Evolutionary conservation across 2,797 vertebrate genomes (phyloP), one percentile per base, ranked within the genome.

Genomic region (Onychomys torridus): DNA sequence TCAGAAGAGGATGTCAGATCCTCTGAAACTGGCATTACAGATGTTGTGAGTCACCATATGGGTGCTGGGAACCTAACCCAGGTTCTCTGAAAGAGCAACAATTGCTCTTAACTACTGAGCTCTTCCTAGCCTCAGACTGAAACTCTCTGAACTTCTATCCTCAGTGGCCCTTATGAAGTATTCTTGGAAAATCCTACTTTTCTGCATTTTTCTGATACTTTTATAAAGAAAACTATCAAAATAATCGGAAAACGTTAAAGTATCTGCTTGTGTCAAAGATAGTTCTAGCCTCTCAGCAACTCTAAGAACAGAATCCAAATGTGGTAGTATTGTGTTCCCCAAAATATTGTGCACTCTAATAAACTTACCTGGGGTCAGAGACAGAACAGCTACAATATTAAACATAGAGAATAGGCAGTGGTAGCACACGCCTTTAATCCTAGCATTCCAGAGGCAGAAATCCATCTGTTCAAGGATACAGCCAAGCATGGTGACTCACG

Each of bases 211-310:
- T 84, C 55, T 78, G 19, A 65, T 73, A 27, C 75, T 96, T 90
- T 34, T 67, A 59, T 55, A 27, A 90, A 92, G 37, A 91, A 79
- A 67, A 67, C 23, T 34, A 65, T n/a, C 10, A 52, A 23, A 73
- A 83, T 71, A 49, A 89, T n/a, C 67, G 29, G 79, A 97, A 92
- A 93, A 69, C 55, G 78, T 95, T 34, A 77, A 93, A 92, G 86
- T 94, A 89, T 6, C 73, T 94, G 40, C 14, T 94, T 94, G 76
- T 79, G 52, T 91, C 32, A 40, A 43, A 52, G 2, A 14, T 5
- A 94, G 7, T 10, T 75, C 5, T 6, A 5, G n/a, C 57, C 75
- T 73, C 90, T 57, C 73, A 83, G 69, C 93, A 5, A 78, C 25
- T 92, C 82, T 59, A 90, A 90, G 40, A 90, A 61, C 55, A 57